phyloP scores from a whole-genome alignment of 2,888 invertebrate species.

The Synanthedon andrenaeformis region DNA sequence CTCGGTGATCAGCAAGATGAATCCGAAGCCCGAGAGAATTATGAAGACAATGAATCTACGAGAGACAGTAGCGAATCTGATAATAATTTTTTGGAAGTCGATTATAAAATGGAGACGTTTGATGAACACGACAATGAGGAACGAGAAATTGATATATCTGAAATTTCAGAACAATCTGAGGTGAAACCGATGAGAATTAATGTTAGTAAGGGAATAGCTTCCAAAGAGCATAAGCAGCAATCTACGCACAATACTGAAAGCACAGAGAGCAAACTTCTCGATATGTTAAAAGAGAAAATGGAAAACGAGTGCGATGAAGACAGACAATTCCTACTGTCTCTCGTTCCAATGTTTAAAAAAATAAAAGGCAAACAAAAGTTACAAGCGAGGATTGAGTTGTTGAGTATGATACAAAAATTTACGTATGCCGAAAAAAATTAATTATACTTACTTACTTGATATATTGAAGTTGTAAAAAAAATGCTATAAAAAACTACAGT shows the following conservation, averaged over 20 bases:
- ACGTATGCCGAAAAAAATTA: not conserved
- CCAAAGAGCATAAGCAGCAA: not conserved
- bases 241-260: not conserved
- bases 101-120: not conserved
- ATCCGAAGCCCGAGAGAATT: conserved; percentile 4
- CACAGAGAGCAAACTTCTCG: conserved; percentile 10
- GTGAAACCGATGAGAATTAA: not conserved
- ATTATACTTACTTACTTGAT: not conserved
- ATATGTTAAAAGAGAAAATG: conserved; percentile 25
- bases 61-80: not conserved
- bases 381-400: conserved; percentile 37
- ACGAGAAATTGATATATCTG: not conserved
- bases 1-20: conserved; percentile 6
- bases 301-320: conserved; percentile 33
- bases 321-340: conserved; percentile 36
- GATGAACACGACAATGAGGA: not conserved
- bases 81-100: not conserved
- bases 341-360: conserved; percentile 36
- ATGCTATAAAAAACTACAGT: too few species aligned
- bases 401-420: conserved; percentile 25
- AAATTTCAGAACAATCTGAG: not conserved
- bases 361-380: conserved; percentile 32
- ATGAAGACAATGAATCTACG: conserved; percentile 7
- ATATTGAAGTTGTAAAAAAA: too few species aligned
- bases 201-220: not conserved